Evolutionary conservation across 2,888 invertebrate genomes (phyloP).

Genomic region (Phrixothrix hirtus): DNA sequence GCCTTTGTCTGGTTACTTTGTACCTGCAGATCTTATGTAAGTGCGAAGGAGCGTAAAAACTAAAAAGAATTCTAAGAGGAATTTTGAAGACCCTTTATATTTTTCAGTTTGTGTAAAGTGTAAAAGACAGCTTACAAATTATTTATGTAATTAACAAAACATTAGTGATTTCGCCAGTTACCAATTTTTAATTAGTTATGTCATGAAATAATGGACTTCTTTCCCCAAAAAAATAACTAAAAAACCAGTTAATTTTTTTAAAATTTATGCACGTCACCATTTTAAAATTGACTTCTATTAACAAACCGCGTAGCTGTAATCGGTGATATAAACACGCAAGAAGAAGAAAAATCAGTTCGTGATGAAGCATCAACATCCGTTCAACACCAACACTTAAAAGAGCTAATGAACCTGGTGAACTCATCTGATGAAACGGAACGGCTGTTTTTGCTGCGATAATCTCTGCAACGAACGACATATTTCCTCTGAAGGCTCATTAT

Average conservation of each 20-base stretch:
- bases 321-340: slow-evolving; percentile 14
- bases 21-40: slow-evolving; percentile 21
- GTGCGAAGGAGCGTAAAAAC: slow-evolving; percentile 27
- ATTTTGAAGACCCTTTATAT: too few species aligned
- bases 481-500: slow-evolving; percentile 52
- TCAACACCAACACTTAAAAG: slow-evolving; percentile 32
- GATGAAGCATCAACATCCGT: slow-evolving; percentile 31
- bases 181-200: too few species aligned
- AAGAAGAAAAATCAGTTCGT: slow-evolving; percentile 25
- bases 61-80: slow-evolving; percentile 18
- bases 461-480: slow-evolving; percentile 46
- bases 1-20: slow-evolving; percentile 26
- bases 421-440: slow-evolving; percentile 41
- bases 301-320: neutral
- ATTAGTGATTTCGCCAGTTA: too few species aligned
- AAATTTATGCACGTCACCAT: neutral
- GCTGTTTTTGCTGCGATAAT: slow-evolving; percentile 36
- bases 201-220: too few species aligned
- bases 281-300: neutral
- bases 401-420: slow-evolving; percentile 44
- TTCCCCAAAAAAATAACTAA: too few species aligned
- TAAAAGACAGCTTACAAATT: too few species aligned
- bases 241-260: too few species aligned
- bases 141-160: too few species aligned
- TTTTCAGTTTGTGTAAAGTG: too few species aligned